phyloP scores from a whole-genome alignment of 2,113 vertebrate genomes.

The Syngnathus typhle region DNA sequence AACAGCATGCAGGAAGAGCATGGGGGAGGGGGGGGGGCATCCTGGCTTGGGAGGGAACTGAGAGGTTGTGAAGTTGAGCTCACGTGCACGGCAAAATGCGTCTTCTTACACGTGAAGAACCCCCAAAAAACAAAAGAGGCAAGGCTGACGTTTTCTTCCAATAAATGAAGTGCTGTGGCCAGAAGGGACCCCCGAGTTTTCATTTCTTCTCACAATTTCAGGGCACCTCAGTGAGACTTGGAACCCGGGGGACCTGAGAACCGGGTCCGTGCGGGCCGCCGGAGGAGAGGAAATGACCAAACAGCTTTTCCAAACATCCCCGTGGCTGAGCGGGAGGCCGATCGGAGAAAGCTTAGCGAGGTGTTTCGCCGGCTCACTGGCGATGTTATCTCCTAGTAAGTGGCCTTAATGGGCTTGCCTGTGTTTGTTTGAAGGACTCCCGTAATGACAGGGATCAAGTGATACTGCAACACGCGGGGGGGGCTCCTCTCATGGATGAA shows the following conservation, averaged over 20 bases:
- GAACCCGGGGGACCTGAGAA: constrained; percentile 33
- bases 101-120: constrained; percentile 22
- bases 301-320: constrained; percentile 67
- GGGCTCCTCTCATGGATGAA: constrained; percentile 52
- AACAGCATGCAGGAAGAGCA: constrained; percentile 10
- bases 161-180: constrained; percentile 57
- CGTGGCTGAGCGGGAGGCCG: constrained; percentile 50
- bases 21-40: constrained; percentile 25
- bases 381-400: constrained; percentile 73
- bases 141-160: constrained; percentile 36
- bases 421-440: constrained; percentile 71
- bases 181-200: constrained; percentile 15
- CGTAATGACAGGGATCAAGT: constrained; percentile 73
- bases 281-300: constrained; percentile 61
- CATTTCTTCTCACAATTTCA: constrained; percentile 28
- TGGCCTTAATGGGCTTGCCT: constrained; percentile 73
- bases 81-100: constrained; percentile 39
- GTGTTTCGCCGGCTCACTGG: constrained; percentile 68
- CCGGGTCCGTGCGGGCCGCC: constrained; percentile 43
- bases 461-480: constrained; percentile 50
- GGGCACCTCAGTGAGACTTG: constrained; percentile 9
- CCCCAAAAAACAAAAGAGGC: too few species aligned
- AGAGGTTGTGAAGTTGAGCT: constrained; percentile 24
- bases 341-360: constrained; percentile 64
- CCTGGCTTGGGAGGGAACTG: constrained; percentile 28